These are phyloP conservation scores for Ceraclea dissimilis DNA, from an alignment of 2,888 invertebrate species.

Conservation along the genomic window DNA sequence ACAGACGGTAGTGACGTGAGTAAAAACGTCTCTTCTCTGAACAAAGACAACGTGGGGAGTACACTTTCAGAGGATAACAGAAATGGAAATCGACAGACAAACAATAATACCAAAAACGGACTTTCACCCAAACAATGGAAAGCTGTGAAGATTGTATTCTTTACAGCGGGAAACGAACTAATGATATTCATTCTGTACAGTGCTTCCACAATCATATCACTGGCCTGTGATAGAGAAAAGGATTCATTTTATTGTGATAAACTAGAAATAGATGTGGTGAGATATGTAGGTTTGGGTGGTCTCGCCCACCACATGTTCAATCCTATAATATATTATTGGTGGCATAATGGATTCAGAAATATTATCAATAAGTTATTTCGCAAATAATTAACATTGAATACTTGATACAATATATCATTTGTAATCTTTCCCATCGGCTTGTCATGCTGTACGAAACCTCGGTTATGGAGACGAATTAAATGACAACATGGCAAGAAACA, in stretches of 20 bases:
- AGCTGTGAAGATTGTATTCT: neutral
- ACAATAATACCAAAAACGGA: too few relatives aligned
- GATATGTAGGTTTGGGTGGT: neutral
- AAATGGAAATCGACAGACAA: too few relatives aligned
- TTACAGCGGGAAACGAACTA: slow-evolving; percentile 40
- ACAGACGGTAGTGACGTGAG: too few relatives aligned
- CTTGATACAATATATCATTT: neutral
- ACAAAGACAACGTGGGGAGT: neutral
- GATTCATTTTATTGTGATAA: neutral
- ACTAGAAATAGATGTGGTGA: neutral
- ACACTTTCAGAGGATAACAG: neutral
- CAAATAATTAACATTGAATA: too few relatives aligned
- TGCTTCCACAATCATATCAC: slow-evolving; percentile 26
- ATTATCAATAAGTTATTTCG: too few relatives aligned
- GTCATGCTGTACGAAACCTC: too few relatives aligned
- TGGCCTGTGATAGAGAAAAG: neutral
- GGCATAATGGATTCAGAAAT: neutral
- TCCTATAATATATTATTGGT: neutral
- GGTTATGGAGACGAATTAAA: too few relatives aligned
- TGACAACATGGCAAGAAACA: too few relatives aligned
- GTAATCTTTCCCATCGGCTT: too few relatives aligned
- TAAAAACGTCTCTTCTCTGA: too few relatives aligned
- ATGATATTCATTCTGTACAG: slow-evolving; percentile 58
- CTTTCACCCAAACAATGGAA: slow-evolving; percentile 35
- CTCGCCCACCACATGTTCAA: neutral